Evolutionary conservation across 1,140 invertebrate genomes (phyloP), one percentile per base, ranked within the genome.

Genomic region (Arctopsyche grandis): DNA sequence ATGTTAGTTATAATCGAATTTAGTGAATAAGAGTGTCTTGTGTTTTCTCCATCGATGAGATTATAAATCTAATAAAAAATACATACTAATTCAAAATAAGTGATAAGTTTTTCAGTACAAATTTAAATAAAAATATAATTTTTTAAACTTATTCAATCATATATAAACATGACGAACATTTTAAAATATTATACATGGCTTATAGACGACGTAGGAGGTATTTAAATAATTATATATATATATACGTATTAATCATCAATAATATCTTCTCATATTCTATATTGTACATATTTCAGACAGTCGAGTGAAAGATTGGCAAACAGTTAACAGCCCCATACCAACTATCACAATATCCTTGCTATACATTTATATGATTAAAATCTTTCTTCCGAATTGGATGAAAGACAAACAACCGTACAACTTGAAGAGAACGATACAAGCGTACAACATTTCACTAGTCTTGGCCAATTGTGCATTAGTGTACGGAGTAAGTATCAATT

Each of bases 291-390:
- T 52, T 52, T 10, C 48, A 52, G 16, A 52, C 10, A 52, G 16
- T 52, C 16, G 48, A 69, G 90, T 91, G 0, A 87, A 89, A 76
- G 86, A 92, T 79, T 93, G 89, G 89, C 84, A 87, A 22, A 80
- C 93, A 0, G 90, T 93, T 81, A 82, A 83, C 0, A 87, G 88
- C 66, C 91, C 91, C 78, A 89, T 88, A 86, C 87, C 87, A 10
- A 79, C 87, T 1, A 0, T 89, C 0, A 74, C 79, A 5, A 88
- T 94, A 56, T 88, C 94, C 80, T 81, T 87, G 5, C 85, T 89
- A 29, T 95, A 95, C 83, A 85, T 94, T 58, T 87, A 90, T 69
- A 86, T 92, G 46, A 89, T 95, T 14, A 91, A 91, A 80, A 82
- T 90, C 5, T 71, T 92, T 3, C 91, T 94, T 10, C 94, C 94